A percentile compares a stretch with the other conserved stretches of the same genome.
These are phyloP conservation scores for Cantharis rufa DNA, from an alignment of 2,888 invertebrate species.

Conservation along the genomic window DNA sequence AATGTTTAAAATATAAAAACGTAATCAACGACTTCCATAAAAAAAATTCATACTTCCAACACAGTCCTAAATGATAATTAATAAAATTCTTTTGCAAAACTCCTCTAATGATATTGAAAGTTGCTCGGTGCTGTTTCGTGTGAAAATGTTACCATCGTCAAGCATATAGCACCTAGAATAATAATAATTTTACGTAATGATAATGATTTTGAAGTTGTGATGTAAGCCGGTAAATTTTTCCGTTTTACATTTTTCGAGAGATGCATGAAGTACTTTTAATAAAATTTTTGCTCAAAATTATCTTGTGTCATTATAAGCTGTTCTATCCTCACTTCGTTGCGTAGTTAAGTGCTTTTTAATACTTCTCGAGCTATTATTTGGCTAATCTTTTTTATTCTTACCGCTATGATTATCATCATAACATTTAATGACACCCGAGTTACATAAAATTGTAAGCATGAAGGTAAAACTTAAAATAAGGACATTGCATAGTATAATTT, in stretches of 20 bases:
- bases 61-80: constrained; percentile 1
- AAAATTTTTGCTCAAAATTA: background rate
- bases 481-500: background rate
- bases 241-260: background rate
- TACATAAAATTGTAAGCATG: constrained; percentile 4
- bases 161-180: background rate
- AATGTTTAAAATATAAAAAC: constrained; percentile 3
- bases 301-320: background rate
- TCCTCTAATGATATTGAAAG: background rate
- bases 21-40: background rate
- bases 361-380: background rate
- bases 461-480: background rate
- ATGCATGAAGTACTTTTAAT: background rate
- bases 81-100: background rate
- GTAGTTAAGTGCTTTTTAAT: constrained; percentile 4
- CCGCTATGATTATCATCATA: constrained; percentile 4
- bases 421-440: constrained; percentile 1
- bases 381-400: constrained; percentile 4
- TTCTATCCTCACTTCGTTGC: background rate
- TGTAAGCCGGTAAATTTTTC: background rate
- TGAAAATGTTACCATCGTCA: background rate
- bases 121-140: background rate
- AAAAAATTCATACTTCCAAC: background rate
- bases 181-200: background rate
- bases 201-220: background rate